These are phyloP conservation scores for Diogma glabrata DNA, from an alignment of 2,888 invertebrate species.

Conservation along the genomic window DNA sequence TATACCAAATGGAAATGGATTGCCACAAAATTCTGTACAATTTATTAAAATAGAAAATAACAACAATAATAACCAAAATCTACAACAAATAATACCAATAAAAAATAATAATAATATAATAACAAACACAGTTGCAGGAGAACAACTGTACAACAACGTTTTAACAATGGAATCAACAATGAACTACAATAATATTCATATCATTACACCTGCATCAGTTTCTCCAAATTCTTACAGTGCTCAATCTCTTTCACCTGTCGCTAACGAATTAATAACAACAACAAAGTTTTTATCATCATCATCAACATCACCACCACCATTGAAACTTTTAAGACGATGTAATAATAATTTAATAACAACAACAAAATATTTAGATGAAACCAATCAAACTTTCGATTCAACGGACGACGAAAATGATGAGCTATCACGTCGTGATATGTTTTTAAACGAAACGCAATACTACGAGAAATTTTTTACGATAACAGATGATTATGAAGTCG, in stretches of 20 bases:
- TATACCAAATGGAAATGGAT: constrained; percentile 33
- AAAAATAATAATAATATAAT: background rate
- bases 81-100: background rate
- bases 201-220: constrained; percentile 18
- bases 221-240: constrained; percentile 18
- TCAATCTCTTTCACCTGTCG: constrained; percentile 17
- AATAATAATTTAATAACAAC: constrained; percentile 4
- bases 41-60: constrained; percentile 6
- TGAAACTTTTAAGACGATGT: background rate
- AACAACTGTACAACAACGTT: background rate
- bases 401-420: constrained; percentile 1
- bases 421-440: too few species aligned
- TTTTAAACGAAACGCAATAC: too few species aligned
- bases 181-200: constrained; percentile 11
- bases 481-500: constrained; percentile 5
- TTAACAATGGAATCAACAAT: constrained; percentile 2
- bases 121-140: background rate
- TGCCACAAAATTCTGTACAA: constrained; percentile 3
- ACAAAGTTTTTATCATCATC: background rate
- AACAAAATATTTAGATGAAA: background rate
- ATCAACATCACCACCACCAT: constrained; percentile 1
- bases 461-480: constrained; percentile 4
- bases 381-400: too few species aligned
- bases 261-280: constrained; percentile 7
- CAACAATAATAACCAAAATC: background rate